Conservation (phyloP, 2,888 invertebrate species). For the Eudemis profundana region DNA sequence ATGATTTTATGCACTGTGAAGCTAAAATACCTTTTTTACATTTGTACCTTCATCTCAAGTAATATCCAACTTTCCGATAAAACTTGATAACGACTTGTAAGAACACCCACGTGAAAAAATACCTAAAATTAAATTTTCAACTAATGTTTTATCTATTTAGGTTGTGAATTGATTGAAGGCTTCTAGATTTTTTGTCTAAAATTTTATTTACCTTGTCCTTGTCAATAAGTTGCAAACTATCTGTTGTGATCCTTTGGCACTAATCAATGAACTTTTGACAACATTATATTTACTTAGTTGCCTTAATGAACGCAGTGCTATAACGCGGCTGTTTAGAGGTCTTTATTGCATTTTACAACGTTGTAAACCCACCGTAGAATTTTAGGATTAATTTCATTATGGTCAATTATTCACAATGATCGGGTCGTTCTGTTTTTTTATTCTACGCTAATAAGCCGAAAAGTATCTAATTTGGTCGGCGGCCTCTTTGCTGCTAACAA, state of each 20-base stretch:
- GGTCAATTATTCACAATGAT: conserved; percentile 84
- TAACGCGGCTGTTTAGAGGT: conserved; percentile 76
- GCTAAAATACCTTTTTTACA: no score
- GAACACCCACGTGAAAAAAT: no score
- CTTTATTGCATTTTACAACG: conserved; percentile 84
- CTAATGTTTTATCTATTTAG: no score
- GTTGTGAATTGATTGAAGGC: no score
- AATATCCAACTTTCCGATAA: no score
- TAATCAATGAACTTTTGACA: conserved; percentile 11
- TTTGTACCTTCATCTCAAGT: no score
- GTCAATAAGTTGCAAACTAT: conserved; percentile 12
- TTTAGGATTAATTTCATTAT: conserved; percentile 85
- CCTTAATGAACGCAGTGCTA: conserved; percentile 65
- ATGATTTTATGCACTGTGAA: no score
- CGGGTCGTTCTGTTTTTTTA: conserved; percentile 78
- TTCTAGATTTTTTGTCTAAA: not conserved
- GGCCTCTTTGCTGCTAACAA: conserved; percentile 83
- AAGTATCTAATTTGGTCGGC: conserved; percentile 82
- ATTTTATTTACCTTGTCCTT: not conserved
- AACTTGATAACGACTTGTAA: no score
- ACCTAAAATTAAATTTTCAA: no score
- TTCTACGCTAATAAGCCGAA: conserved; percentile 81
- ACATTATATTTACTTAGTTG: conserved; percentile 33
- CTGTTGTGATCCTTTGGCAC: not conserved
- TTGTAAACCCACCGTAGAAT: conserved; percentile 84